A percentile compares a stretch with the other conserved stretches of the same genome.
Conservation (phyloP, 2,113 vertebrate genomes). For the Megaceryle torquata region DNA sequence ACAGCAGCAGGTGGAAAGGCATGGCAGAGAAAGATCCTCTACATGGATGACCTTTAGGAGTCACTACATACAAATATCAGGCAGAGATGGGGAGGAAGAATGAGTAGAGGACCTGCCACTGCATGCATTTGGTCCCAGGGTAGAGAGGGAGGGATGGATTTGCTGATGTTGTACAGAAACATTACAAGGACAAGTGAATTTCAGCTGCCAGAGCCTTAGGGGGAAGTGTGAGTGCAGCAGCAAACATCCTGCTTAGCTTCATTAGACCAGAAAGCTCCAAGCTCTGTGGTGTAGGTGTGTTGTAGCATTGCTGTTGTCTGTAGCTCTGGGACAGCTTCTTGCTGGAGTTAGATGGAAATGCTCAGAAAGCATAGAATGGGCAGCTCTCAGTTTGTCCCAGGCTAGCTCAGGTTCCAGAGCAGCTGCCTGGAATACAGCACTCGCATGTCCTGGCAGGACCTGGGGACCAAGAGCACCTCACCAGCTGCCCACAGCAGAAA, state of each 20-base stretch:
- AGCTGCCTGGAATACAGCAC: not conserved
- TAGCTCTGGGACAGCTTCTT: not conserved
- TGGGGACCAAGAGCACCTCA: not conserved
- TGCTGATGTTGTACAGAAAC: not conserved
- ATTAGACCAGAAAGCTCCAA: not conserved
- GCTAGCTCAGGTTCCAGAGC: not conserved
- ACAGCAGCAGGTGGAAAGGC: fast-evolving
- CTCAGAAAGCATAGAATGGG: not conserved
- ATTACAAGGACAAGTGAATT: not conserved
- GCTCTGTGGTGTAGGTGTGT: not conserved
- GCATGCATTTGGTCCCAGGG: not conserved
- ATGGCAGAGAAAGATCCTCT: not conserved
- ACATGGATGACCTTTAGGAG: not conserved
- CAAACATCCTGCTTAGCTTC: not conserved
- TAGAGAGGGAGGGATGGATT: not conserved
- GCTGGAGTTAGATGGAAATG: not conserved
- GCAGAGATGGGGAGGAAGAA: not conserved
- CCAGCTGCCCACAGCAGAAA: not conserved
- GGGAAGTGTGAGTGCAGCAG: not conserved
- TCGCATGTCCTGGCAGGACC: fast-evolving
- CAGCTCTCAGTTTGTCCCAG: not conserved
- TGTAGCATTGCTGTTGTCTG: not conserved
- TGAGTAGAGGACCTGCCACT: fast-evolving
- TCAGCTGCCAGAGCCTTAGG: not conserved
- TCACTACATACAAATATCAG: not conserved